Conservation (phyloP, 37 sponge, comb jelly and placozoan genomes). For the Crambe crambe region DNA sequence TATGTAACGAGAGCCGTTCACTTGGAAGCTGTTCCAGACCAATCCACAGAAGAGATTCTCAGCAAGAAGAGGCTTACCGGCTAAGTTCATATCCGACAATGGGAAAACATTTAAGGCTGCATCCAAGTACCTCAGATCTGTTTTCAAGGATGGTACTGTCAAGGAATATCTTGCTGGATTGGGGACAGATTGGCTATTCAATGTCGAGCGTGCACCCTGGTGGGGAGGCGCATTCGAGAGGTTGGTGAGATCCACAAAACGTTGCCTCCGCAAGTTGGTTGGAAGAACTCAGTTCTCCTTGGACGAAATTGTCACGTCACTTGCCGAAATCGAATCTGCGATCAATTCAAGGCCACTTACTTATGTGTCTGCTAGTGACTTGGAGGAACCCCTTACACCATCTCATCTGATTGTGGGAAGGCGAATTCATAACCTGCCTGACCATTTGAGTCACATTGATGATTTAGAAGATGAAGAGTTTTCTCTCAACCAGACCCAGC, state of each 20-base stretch:
- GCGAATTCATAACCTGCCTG: not conserved
- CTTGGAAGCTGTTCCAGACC: no score
- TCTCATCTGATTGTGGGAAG: not conserved
- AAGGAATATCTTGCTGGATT: not conserved
- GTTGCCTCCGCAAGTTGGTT: not conserved
- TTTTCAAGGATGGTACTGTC: slow-evolving; percentile 6
- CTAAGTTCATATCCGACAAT: not conserved
- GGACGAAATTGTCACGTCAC: not conserved
- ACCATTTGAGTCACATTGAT: not conserved
- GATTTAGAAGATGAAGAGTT: not conserved
- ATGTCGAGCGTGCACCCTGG: not conserved
- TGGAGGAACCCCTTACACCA: not conserved
- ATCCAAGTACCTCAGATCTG: not conserved
- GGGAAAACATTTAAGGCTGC: slow-evolving; percentile 5
- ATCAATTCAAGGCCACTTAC: not conserved
- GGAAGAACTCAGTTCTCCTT: not conserved
- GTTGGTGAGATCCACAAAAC: not conserved
- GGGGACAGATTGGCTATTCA: not conserved
- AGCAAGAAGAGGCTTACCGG: not conserved
- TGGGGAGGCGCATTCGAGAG: not conserved
- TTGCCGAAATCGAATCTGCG: not conserved
- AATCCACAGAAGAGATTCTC: slow-evolving; percentile 1
- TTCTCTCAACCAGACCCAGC: no score
- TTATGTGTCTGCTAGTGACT: not conserved
- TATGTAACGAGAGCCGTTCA: no score